Percentiles rank a stretch among this genome's conserved stretches.
These are phyloP conservation scores for Sebastolobus alascanus DNA, from an alignment of 2,797 vertebrate species.

Conservation along the genomic window DNA sequence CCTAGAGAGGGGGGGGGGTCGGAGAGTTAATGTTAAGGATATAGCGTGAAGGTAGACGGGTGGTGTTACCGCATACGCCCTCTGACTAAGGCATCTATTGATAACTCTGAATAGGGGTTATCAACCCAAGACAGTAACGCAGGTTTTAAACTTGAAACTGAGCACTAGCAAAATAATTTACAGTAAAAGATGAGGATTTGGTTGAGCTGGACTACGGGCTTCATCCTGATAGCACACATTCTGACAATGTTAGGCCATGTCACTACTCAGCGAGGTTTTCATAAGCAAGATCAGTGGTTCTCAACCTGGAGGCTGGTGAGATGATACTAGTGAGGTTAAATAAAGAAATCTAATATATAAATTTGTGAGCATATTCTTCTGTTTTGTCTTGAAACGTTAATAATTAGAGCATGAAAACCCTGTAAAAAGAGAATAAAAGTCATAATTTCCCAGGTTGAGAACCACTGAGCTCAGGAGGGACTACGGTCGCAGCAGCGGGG, in stretches of 20 bases:
- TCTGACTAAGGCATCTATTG: conserved; percentile 17
- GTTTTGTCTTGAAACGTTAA: not conserved
- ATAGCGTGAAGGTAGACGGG: not conserved
- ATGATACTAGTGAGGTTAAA: not conserved
- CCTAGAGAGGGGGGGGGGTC: conserved; percentile 76
- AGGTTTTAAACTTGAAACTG: conserved; percentile 1
- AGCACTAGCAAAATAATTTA: conserved; percentile 1
- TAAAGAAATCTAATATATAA: too few relatives aligned
- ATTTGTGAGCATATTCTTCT: not conserved
- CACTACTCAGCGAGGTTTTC: conserved; percentile 29
- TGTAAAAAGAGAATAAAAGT: not conserved
- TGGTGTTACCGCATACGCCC: not conserved
- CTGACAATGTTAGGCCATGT: conserved; percentile 18
- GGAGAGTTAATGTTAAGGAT: not conserved
- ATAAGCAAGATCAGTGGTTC: conserved; percentile 51
- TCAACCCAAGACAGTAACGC: not conserved
- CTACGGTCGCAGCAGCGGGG: conserved; percentile 34
- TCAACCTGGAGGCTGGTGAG: conserved; percentile 33
- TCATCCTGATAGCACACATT: conserved; percentile 18
- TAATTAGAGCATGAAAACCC: not conserved
- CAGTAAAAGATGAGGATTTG: conserved; percentile 4
- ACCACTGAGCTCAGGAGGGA: conserved; percentile 51
- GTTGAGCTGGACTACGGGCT: conserved; percentile 15
- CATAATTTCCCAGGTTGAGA: conserved; percentile 33
- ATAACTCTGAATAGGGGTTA: conserved; percentile 7